phyloP scores from a whole-genome alignment of 1,140 invertebrate genomes.

The Alviniconcha marisindica region DNA sequence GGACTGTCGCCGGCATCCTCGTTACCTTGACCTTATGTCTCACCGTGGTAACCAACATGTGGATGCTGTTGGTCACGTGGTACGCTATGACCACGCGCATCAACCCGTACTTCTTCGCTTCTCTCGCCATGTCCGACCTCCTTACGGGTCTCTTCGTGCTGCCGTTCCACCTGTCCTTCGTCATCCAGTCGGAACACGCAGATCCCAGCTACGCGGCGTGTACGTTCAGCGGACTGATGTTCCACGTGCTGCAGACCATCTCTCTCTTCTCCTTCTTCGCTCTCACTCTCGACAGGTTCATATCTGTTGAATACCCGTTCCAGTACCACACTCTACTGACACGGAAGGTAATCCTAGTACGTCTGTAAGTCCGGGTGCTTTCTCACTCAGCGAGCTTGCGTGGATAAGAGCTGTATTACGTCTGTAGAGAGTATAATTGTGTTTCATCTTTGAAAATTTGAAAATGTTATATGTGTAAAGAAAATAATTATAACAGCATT shows the following conservation, averaged over 20 bases:
- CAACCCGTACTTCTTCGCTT: slow-evolving; percentile 21
- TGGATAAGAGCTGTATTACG: too few relatives aligned
- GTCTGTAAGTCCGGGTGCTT: too few relatives aligned
- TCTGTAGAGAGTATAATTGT: too few relatives aligned
- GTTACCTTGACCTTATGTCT: slow-evolving; percentile 5
- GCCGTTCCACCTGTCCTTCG: slow-evolving; percentile 3
- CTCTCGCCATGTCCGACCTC: slow-evolving; percentile 28
- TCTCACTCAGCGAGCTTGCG: too few relatives aligned
- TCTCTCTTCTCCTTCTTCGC: slow-evolving; percentile 30
- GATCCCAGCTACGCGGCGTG: neutral
- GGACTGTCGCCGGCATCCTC: neutral
- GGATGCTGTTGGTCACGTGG: slow-evolving; percentile 10
- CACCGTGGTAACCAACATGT: neutral
- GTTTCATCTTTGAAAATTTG: too few relatives aligned
- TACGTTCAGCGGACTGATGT: slow-evolving; percentile 6
- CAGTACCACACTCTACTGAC: neutral
- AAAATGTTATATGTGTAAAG: too few relatives aligned
- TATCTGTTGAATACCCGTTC: slow-evolving; percentile 4
- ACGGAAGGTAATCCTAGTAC: neutral
- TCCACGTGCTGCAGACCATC: slow-evolving; percentile 30
- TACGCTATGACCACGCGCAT: slow-evolving; percentile 14
- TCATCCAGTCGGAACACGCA: neutral
- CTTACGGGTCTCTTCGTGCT: slow-evolving; percentile 9
- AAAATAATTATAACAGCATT: too few relatives aligned
- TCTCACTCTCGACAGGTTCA: neutral